Evolutionary conservation across 2,797 vertebrate species (phyloP).

Genomic region (Streptopelia turtur): DNA sequence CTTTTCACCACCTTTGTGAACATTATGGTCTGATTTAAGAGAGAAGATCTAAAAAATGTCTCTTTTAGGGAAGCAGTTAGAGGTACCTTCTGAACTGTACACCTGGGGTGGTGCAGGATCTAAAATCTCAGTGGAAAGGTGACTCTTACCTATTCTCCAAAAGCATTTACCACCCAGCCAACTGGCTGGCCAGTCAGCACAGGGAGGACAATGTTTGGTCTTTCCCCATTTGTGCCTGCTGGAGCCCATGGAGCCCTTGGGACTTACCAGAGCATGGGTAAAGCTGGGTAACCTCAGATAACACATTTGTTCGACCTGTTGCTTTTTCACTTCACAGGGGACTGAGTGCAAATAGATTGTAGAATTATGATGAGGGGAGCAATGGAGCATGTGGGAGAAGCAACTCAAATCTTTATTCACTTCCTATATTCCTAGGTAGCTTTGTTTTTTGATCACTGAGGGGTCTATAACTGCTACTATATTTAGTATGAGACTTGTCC

Average conservation of each 20-base stretch:
- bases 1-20: background rate
- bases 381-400: background rate
- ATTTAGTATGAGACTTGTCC: background rate
- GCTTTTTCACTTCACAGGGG: background rate
- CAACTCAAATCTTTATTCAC: background rate
- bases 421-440: background rate
- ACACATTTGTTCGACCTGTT: background rate
- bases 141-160: background rate
- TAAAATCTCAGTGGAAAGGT: background rate
- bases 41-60: background rate
- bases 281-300: background rate
- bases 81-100: background rate
- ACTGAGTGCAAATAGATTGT: background rate
- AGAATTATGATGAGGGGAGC: background rate
- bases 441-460: background rate
- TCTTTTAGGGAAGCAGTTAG: background rate
- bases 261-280: background rate
- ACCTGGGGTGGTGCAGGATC: background rate
- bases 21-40: background rate
- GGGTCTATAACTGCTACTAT: background rate
- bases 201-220: background rate
- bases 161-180: background rate
- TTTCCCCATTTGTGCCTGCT: background rate
- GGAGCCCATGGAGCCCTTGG: background rate
- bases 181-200: background rate